phyloP scores from a whole-genome alignment of 2,113 vertebrate species.

The Nymphicus hollandicus region DNA sequence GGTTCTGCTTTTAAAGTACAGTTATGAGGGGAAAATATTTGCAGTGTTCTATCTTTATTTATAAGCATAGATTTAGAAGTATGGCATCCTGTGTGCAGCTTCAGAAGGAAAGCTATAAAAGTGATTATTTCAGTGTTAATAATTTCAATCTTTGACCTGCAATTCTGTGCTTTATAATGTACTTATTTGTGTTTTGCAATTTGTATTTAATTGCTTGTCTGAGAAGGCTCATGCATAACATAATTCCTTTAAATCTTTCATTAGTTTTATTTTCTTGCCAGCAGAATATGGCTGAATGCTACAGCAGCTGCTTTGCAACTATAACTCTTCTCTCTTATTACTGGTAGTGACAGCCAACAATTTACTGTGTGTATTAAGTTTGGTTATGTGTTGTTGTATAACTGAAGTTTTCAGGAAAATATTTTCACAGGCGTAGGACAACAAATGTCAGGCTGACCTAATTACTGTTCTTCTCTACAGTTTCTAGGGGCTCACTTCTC shows the following conservation, averaged over 20 bases:
- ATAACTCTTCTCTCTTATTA: neutral
- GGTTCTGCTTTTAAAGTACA: neutral
- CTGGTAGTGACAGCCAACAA: neutral
- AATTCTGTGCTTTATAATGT: neutral
- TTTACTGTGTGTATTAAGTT: neutral
- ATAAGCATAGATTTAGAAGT: neutral
- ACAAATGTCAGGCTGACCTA: neutral
- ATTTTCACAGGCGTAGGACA: neutral
- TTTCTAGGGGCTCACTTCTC: neutral
- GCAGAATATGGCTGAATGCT: neutral
- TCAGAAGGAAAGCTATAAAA: neutral
- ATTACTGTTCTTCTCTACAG: neutral
- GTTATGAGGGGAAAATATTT: neutral
- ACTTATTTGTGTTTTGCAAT: neutral
- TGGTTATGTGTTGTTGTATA: neutral
- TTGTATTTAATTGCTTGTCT: neutral
- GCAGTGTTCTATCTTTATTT: neutral
- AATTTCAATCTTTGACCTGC: neutral
- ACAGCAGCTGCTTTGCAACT: neutral
- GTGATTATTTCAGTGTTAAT: neutral
- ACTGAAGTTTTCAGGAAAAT: neutral
- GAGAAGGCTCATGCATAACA: neutral
- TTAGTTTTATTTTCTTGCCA: neutral
- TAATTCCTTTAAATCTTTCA: slow-evolving; percentile 31
- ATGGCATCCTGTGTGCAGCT: neutral